Evolutionary conservation across 2,113 vertebrate species (phyloP).

Genomic region (Pelmatolapia mariae): DNA sequence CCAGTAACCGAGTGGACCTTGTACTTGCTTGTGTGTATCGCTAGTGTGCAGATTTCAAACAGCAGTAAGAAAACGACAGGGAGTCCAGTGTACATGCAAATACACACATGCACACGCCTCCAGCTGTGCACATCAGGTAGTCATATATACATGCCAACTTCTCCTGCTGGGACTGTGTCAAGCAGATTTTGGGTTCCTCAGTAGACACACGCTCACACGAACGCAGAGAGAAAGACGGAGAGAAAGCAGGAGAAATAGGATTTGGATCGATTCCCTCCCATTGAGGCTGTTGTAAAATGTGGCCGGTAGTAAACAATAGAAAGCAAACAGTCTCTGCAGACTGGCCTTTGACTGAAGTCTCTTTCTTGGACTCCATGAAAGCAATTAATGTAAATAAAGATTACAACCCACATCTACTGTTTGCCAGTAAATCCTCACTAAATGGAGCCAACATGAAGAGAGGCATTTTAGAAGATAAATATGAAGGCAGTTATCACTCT

Average conservation of each 20-base stretch:
- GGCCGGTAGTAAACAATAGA: constrained; percentile 41
- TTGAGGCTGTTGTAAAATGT: constrained; percentile 39
- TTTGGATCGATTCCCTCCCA: constrained; percentile 45
- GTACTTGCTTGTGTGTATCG: neutral
- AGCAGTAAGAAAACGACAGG: constrained; percentile 1
- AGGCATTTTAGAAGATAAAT: constrained; percentile 1
- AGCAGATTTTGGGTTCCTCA: constrained; percentile 10
- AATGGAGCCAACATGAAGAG: neutral
- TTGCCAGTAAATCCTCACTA: constrained; percentile 17
- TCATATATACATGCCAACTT: constrained; percentile 33
- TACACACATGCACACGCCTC: neutral
- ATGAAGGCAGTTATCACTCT: neutral
- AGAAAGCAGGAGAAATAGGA: constrained; percentile 10
- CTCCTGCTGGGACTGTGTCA: constrained; percentile 32
- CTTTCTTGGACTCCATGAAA: constrained; percentile 26
- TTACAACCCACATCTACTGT: neutral
- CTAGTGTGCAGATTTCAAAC: neutral
- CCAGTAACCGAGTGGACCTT: neutral
- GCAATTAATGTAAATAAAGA: constrained; percentile 50
- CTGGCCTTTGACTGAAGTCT: constrained; percentile 27
- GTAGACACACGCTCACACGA: neutral
- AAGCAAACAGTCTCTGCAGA: constrained; percentile 2
- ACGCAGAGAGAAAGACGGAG: neutral
- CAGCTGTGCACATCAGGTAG: constrained; percentile 42
- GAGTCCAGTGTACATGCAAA: neutral